Conservation (phyloP, 35 echinoderm and acorn worm genomes). For the Acanthaster planci region DNA sequence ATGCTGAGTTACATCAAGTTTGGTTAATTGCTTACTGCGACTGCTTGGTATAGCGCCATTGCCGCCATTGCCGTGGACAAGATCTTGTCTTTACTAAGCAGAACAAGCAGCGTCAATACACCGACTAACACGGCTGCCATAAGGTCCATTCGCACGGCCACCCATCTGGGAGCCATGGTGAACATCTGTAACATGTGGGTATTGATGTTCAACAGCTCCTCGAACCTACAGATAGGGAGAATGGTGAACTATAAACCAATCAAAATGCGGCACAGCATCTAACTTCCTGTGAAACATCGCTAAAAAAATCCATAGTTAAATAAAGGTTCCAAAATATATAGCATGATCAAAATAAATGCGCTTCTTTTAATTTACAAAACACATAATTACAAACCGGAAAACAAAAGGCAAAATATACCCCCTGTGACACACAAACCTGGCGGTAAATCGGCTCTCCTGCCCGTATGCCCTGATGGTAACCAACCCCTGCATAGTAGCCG, state of each 20-base stretch:
- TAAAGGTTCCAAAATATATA: neutral
- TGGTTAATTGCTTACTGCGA: slow-evolving; percentile 49
- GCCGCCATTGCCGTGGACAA: slow-evolving; percentile 51
- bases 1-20: neutral
- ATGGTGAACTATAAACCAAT: too few species aligned
- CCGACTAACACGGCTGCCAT: slow-evolving; percentile 55
- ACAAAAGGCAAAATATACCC: too few species aligned
- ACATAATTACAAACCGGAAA: too few species aligned
- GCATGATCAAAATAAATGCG: neutral
- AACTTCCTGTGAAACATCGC: too few species aligned
- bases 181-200: slow-evolving; percentile 48
- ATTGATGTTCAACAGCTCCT: slow-evolving; percentile 55
- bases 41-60: slow-evolving; percentile 51
- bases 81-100: slow-evolving; percentile 48
- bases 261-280: too few species aligned
- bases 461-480: slow-evolving; percentile 68
- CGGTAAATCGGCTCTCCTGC: slow-evolving; percentile 59
- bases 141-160: slow-evolving; percentile 59
- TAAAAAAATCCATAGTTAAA: too few species aligned
- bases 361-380: neutral
- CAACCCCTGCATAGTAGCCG: slow-evolving; percentile 78
- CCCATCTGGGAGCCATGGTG: slow-evolving; percentile 58
- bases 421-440: slow-evolving; percentile 34
- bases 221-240: slow-evolving; percentile 36
- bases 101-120: slow-evolving; percentile 48